Evolutionary conservation across 2,113 vertebrate species (phyloP).

Genomic region (Mustelus asterias): DNA sequence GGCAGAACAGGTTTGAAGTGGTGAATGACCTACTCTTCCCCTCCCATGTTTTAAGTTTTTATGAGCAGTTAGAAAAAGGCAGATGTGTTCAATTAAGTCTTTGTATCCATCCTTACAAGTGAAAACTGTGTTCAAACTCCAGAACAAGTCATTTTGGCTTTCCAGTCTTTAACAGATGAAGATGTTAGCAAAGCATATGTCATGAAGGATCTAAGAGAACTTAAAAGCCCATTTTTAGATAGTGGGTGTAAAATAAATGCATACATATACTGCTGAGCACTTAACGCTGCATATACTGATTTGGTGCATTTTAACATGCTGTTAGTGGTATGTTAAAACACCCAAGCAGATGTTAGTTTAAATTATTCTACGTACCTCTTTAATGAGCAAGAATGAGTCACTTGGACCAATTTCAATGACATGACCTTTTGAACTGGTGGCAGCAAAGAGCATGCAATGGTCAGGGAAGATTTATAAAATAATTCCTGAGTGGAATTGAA

Average conservation of each 20-base stretch:
- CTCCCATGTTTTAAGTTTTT: not conserved
- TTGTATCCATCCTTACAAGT: not conserved
- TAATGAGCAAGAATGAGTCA: conserved; percentile 1
- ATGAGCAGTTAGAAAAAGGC: not conserved
- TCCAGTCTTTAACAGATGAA: conserved; percentile 2
- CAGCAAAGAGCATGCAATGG: not conserved
- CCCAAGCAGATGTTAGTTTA: conserved; percentile 17
- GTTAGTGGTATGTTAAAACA: not conserved
- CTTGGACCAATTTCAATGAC: not conserved
- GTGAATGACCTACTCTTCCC: too few relatives aligned
- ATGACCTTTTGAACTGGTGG: not conserved
- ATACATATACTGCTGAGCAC: conserved; percentile 11
- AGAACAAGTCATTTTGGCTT: conserved; percentile 28
- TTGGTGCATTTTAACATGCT: conserved; percentile 16
- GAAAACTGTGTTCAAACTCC: not conserved
- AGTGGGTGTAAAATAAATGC: conserved; percentile 21
- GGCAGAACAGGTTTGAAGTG: not conserved
- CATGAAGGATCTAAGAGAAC: conserved; percentile 2
- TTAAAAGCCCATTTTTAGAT: conserved; percentile 9
- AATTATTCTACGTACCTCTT: conserved; percentile 13
- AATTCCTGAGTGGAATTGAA: not conserved
- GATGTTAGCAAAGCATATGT: conserved; percentile 24
- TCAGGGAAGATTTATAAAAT: not conserved
- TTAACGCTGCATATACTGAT: conserved; percentile 23
- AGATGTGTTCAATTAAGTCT: not conserved